These are phyloP conservation scores for Synaphobranchus kaupii DNA, from an alignment of 2,797 vertebrate species.

Conservation along the genomic window DNA sequence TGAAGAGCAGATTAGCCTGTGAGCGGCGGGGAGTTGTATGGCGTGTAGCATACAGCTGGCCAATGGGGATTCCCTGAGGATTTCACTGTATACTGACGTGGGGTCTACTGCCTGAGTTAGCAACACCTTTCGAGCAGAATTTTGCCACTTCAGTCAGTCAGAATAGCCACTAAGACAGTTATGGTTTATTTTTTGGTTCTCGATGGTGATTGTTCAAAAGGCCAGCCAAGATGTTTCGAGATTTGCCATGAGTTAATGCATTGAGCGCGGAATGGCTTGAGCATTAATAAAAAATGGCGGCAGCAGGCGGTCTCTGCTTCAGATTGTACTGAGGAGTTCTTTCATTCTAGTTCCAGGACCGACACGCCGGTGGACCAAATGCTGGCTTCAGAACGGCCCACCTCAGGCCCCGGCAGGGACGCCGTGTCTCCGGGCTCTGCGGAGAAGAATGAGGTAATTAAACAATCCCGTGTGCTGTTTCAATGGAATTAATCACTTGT, in stretches of 20 bases:
- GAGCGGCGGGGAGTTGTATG: neutral
- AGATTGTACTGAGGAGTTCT: slow-evolving; percentile 9
- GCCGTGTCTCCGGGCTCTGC: slow-evolving; percentile 62
- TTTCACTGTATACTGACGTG: neutral
- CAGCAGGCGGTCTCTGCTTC: neutral
- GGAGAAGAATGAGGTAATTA: slow-evolving; percentile 89
- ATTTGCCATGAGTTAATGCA: neutral
- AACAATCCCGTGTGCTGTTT: neutral
- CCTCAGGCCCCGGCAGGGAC: slow-evolving; percentile 81
- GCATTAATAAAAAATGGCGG: neutral
- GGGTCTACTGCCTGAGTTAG: neutral
- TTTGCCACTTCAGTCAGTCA: too few species aligned
- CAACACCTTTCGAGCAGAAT: too few species aligned
- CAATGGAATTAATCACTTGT: neutral
- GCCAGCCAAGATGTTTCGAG: neutral
- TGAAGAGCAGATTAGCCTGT: neutral
- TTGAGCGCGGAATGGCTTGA: neutral
- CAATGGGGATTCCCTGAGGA: neutral
- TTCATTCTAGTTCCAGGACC: slow-evolving; percentile 75
- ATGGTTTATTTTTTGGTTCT: neutral
- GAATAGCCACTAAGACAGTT: neutral
- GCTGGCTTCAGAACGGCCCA: slow-evolving; percentile 74
- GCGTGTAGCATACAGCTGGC: neutral
- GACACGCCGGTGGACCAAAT: slow-evolving; percentile 91
- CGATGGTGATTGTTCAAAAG: neutral